Evolutionary conservation across 1,140 invertebrate species (phyloP), one percentile per base, ranked within the genome.

Genomic region (Amphibalanus amphitrite): DNA sequence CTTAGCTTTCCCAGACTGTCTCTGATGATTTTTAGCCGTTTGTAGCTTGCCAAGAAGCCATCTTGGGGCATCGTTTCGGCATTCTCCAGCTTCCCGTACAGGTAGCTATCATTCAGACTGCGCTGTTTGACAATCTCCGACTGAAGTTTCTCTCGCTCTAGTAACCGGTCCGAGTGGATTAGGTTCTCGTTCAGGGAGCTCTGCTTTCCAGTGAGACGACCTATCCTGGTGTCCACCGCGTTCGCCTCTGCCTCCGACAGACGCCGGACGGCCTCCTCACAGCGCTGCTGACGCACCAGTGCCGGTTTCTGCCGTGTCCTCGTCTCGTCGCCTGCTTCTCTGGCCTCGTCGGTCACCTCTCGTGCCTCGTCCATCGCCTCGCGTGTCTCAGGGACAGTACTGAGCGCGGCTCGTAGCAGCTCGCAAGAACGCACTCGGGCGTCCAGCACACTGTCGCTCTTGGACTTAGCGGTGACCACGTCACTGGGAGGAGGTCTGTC

Each of bases 81-180:
- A 28, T 76, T 72, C 28, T 74, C 74, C 64, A 83, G 83, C 74
- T 86, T 83, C 71, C 88, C 85, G 77, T 87, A 91, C 65, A 93
- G 87, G 47, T 92, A 85, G 70, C 92, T 90, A 79, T 93, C 91
- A 77, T 93, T 93, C 13, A 93, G 81, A 4, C 90, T 93, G 1
- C 90, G 88, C 79, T 93, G 91, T 77, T 93, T 93, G 79, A 89
- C 89, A 72, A 94, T 92, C 77, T 92, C 90, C 74, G 88, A 87
- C 70, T 89, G 84, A n/a, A 93, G 84, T 33, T 84, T 83, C 78
- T 93, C 90, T 76, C 92, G 92, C 80, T 93, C 91, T 73, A 87
- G 80, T 75, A 92, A 79, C 73, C 92, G 82, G 76, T 93, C 91
- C 26, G 85, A 85, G 71, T 76, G 79, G 86, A 93, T 92, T 6